Evolutionary conservation across 1,140 invertebrate species (phyloP).

Genomic region (Pollicipes pollicipes): DNA sequence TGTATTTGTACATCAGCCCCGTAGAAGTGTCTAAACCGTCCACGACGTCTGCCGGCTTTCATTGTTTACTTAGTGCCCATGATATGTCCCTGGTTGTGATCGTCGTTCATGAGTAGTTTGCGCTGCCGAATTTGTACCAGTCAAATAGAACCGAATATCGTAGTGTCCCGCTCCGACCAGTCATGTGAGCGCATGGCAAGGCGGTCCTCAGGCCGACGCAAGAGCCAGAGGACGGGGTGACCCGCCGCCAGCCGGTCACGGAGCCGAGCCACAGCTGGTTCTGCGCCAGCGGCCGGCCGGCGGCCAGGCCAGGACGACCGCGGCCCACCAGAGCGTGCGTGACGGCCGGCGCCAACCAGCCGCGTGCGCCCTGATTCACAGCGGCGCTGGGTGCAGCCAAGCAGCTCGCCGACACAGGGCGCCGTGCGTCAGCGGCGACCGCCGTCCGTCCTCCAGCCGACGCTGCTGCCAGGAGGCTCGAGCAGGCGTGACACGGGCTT

Average conservation of each 20-base stretch:
- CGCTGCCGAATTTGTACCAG: neutral
- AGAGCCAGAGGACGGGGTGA: too few species aligned
- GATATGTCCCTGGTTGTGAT: neutral
- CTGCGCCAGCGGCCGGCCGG: too few species aligned
- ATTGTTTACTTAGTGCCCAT: neutral
- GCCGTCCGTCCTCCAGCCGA: neutral
- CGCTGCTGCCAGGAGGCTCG: neutral
- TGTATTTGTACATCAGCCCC: too few species aligned
- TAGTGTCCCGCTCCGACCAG: too few species aligned
- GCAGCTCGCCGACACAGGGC: neutral
- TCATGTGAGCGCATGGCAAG: too few species aligned
- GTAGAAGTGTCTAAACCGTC: neutral
- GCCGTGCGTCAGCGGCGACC: neutral
- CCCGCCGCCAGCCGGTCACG: too few species aligned
- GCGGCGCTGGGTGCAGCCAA: neutral
- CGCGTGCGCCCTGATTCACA: neutral
- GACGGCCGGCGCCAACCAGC: neutral
- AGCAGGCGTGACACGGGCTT: too few species aligned
- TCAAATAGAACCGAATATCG: neutral
- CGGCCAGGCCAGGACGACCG: too few species aligned
- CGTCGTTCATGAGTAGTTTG: neutral
- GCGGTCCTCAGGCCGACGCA: too few species aligned
- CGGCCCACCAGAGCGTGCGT: too few species aligned
- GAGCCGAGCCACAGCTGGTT: too few species aligned
- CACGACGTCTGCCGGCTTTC: neutral